Conservation (phyloP, 2,113 vertebrate genomes). For the Carlito syrichta region DNA sequence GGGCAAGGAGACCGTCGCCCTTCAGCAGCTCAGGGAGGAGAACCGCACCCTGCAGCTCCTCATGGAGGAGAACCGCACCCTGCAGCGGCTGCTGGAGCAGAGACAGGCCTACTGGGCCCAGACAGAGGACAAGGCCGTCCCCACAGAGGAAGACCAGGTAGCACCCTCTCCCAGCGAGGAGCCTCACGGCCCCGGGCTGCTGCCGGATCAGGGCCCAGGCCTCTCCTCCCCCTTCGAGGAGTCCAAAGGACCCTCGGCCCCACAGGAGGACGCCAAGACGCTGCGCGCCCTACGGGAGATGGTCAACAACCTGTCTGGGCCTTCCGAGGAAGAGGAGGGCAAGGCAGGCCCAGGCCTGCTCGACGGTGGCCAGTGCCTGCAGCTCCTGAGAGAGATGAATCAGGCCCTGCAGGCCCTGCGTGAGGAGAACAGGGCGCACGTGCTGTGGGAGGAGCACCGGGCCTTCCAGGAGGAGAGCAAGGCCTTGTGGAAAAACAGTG, state of each 20-base stretch:
- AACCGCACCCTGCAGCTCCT: constrained; percentile 52
- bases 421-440: constrained; percentile 66
- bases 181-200: neutral
- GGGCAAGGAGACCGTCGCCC: constrained; percentile 20
- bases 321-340: neutral
- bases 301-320: neutral
- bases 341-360: neutral
- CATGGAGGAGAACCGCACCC: constrained; percentile 57
- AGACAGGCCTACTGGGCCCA: constrained; percentile 48
- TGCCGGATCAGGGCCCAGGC: neutral
- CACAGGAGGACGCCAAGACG: constrained; percentile 35
- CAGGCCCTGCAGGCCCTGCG: constrained; percentile 63
- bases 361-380: neutral
- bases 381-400: constrained; percentile 63
- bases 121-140: neutral
- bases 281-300: constrained; percentile 48
- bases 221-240: constrained; percentile 35
- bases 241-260: neutral
- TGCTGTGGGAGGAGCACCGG: constrained; percentile 56
- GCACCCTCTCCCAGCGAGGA: neutral
- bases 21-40: constrained; percentile 61
- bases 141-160: neutral
- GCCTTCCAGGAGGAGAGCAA: constrained; percentile 52
- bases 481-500: constrained; percentile 77
- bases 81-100: constrained; percentile 68